Conservation (phyloP, 2,113 vertebrate genomes). For the Casuarius casuarius region DNA sequence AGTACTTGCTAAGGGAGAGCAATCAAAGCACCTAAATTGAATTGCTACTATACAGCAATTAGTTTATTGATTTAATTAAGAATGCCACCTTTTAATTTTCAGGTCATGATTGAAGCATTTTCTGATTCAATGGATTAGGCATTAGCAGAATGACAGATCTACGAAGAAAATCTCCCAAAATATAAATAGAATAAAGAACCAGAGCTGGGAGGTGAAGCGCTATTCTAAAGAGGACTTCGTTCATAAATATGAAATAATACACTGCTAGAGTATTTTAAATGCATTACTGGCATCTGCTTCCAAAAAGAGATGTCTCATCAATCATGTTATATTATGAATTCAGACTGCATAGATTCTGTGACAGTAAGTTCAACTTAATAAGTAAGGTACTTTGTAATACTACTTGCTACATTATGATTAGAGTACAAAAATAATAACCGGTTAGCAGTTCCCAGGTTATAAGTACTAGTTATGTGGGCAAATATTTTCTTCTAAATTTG, state of each 20-base stretch:
- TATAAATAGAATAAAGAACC: constrained; percentile 27
- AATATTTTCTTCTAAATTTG: constrained; percentile 49
- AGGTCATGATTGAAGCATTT: constrained; percentile 87
- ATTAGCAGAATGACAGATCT: constrained; percentile 75
- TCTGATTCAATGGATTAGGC: constrained; percentile 81
- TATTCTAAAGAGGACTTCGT: constrained; percentile 45
- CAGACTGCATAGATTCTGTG: constrained; percentile 40
- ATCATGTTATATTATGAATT: constrained; percentile 64
- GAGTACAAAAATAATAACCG: constrained; percentile 54
- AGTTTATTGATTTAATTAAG: constrained; percentile 99
- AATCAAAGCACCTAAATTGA: constrained; percentile 93
- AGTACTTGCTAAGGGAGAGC: constrained; percentile 85
- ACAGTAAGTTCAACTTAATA: constrained; percentile 63
- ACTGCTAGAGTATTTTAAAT: constrained; percentile 51
- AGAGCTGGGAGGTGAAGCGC: not conserved
- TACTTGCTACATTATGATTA: constrained; percentile 52
- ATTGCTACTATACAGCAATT: constrained; percentile 95
- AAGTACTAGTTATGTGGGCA: constrained; percentile 22
- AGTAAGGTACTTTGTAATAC: constrained; percentile 38
- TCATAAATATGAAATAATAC: constrained; percentile 58
- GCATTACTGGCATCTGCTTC: constrained; percentile 56
- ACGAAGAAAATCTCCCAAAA: constrained; percentile 64
- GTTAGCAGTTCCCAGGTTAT: constrained; percentile 1
- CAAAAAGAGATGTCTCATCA: constrained; percentile 65
- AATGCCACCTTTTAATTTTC: constrained; percentile 93